A percentile compares a stretch with the other conserved stretches of the same genome.
Evolutionary conservation across 2,797 vertebrate species (phyloP).

Genomic region (Carcharodon carcharias): DNA sequence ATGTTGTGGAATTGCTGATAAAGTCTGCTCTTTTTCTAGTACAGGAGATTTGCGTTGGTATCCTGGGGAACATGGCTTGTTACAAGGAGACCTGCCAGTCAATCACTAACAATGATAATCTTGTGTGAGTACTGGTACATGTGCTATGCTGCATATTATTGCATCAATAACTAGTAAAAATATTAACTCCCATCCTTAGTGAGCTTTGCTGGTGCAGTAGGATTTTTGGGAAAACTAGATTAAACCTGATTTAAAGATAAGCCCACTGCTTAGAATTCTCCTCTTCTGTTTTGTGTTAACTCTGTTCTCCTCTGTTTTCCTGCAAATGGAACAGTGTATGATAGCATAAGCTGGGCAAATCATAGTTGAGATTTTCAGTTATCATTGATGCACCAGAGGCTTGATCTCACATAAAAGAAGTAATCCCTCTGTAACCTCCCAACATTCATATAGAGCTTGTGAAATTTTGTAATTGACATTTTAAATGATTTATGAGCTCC

Average conservation of each 20-base stretch:
- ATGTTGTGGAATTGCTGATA: background rate
- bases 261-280: background rate
- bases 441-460: background rate
- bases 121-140: slow-evolving; percentile 63
- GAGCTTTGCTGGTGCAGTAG: background rate
- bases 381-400: background rate
- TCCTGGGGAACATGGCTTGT: slow-evolving; percentile 93
- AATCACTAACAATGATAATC: slow-evolving; percentile 77
- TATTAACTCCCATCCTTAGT: background rate
- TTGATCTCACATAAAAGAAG: background rate
- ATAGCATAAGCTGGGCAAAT: background rate
- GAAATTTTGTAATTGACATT: background rate
- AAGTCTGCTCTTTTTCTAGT: slow-evolving; percentile 12
- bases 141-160: background rate
- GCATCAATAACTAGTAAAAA: background rate
- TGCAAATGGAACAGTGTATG: background rate
- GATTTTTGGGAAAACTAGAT: background rate
- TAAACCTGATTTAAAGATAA: background rate
- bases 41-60: slow-evolving; percentile 94
- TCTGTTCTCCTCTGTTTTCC: background rate
- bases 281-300: background rate
- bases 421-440: background rate
- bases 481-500: too few species aligned
- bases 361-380: background rate
- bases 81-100: slow-evolving; percentile 78